Evolutionary conservation across 2,888 invertebrate genomes (phyloP), one percentile per base, ranked within the genome.

Genomic region (Cerastis leucographa): DNA sequence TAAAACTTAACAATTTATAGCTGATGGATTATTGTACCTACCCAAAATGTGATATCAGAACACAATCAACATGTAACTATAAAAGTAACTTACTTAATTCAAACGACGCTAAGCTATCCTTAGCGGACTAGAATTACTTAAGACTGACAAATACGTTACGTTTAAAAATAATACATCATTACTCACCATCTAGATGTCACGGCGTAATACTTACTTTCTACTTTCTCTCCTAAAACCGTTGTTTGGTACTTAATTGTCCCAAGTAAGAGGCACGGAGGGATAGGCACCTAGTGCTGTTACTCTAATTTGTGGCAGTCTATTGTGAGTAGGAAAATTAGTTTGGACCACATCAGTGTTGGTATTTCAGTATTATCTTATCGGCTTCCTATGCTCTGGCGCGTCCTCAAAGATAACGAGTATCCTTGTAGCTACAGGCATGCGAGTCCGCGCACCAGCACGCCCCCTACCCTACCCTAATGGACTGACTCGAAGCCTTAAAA

Each of bases 301-400:
- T 80, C 85, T 88, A 87, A 91, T 91, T 92, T 93, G 93, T 93
- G 93, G 93, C 93, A 94, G 93, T 91, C 89, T 91, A 71, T 77
- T 79, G 74, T 78, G 76, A 82, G 74, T 79, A 79, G 78, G 72
- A 61, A 78, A 78, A 83, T 81, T 84, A 46, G 78, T 80, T 86
- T 81, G 81, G 76, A 85, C 83, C 89, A 83, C 88, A 84, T 71
- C 67, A 76, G 65, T 82, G 75, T 76, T 71, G 66, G 78, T 75
- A 83, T 80, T 84, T 83, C 67, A 75, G 81, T 83, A 84, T 87
- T 86, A 88, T 88, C 92, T 93, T 91, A 94, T 92, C 93, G 77
- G 87, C 84, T 89, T 91, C 91, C 91, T 89, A 90, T 85, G 86
- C 86, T 88, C 85, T 87, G 86, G 92, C 90, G 88, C 86, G 87